phyloP scores from a whole-genome alignment of 2,888 invertebrate species.

The Neocrepidodera transversa region DNA sequence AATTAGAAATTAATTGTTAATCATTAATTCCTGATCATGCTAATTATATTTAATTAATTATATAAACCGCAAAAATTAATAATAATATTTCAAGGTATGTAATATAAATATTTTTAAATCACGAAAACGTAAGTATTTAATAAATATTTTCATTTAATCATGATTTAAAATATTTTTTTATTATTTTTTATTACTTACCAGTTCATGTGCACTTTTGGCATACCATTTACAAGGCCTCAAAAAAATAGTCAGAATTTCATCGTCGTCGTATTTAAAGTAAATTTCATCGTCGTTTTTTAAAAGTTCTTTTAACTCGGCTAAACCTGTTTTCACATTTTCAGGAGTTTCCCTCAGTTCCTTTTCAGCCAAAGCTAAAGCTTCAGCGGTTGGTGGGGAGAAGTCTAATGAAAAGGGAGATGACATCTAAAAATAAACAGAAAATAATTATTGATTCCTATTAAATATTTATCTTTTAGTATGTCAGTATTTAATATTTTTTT shows the following conservation, averaged over 20 bases:
- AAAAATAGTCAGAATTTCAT: conserved; percentile 79
- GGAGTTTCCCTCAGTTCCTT: conserved; percentile 75
- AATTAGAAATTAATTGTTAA: too few species aligned
- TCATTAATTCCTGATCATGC: too few species aligned
- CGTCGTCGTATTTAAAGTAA: conserved; percentile 75
- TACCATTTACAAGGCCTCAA: conserved; percentile 85
- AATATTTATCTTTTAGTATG: not conserved
- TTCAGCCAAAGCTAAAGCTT: conserved; percentile 67
- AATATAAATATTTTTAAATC: too few species aligned
- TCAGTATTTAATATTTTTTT: not conserved
- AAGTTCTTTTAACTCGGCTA: conserved; percentile 68
- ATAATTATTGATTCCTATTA: not conserved
- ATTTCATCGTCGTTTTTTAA: conserved; percentile 71
- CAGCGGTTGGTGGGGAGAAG: conserved; percentile 65
- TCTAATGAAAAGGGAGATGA: conserved; percentile 64
- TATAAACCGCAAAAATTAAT: too few species aligned
- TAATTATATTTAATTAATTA: too few species aligned
- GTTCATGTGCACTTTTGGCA: conserved; percentile 77
- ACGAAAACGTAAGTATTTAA: too few species aligned
- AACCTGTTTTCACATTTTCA: conserved; percentile 68
- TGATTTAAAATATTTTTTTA: too few species aligned
- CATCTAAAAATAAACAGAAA: conserved; percentile 32
- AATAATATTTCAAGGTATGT: too few species aligned
- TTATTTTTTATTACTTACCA: too few species aligned
- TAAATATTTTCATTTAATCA: too few species aligned